Evolutionary conservation across 2,888 invertebrate species (phyloP), one percentile per base, ranked within the genome.

Genomic region (Acanthosepion pharaonis): DNA sequence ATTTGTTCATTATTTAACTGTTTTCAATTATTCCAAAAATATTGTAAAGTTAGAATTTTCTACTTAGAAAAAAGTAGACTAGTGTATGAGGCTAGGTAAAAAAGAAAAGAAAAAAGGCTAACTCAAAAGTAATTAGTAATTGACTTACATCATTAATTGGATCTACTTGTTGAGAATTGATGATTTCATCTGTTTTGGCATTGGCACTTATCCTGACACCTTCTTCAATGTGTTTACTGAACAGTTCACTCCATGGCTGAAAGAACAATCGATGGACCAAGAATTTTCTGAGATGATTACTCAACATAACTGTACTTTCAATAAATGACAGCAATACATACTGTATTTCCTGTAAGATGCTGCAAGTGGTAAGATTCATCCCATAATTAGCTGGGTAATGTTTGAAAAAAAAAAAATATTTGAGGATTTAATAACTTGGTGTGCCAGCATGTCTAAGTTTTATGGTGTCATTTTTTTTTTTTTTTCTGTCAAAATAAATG

Each of bases 171-270:
- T 93, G 93, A 93, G 93, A 64, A 42, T 59, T 48, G 6, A 18
- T 9, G 94, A 55, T 28, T 55, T 64, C 93, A 94, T 94, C 55
- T 93, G 91, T 78, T 48, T 94, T n/a, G 92, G 94, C 92, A 23
- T 49, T 48, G 15, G 94, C 95, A 91, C 95, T 94, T 94, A 96
- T 96, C 94, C 96, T 95, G 25, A 96, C 95, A 9, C 96, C 96
- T 51, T 95, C 95, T 23, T 95, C 95, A 55, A 97, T 94, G 59
- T 96, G 96, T 49, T 95, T 94, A 1, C 95, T 95, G 94, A 96
- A 96, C 94, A 96, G 94, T 92, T 97, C 97, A 94, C 96, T 96
- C 55, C 97, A 94, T 0, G 96, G 96, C 97, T 97, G 95, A 18
- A 95, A 94, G 49, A 33, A 33, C 33, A 33, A 33, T 33, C 33